Percentiles rank a stretch among this genome's conserved stretches.
Conservation (phyloP, 2,888 invertebrate genomes). For the Geophilus truncorum region DNA sequence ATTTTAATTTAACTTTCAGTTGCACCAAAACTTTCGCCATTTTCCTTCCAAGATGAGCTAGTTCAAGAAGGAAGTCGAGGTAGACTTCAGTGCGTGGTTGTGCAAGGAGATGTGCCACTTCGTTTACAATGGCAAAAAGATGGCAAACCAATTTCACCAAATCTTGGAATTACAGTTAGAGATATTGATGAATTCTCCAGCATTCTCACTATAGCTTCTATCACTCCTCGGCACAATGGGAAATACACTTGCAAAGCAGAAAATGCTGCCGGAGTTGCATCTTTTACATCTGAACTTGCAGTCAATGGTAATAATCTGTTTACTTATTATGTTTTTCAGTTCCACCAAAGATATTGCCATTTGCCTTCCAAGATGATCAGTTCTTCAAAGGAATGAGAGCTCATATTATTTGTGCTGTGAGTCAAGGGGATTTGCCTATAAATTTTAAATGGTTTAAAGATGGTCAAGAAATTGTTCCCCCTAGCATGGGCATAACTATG, state of each 20-base stretch:
- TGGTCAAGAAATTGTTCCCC: constrained; percentile 45
- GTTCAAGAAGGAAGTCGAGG: not conserved
- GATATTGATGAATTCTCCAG: constrained; percentile 45
- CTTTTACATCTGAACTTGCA: not conserved
- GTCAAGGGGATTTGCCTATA: constrained; percentile 73
- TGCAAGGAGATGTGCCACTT: constrained; percentile 45
- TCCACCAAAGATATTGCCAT: constrained; percentile 68
- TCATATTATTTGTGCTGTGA: constrained; percentile 64
- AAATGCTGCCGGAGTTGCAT: not conserved
- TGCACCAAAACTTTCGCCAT: constrained; percentile 14
- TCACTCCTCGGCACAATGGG: constrained; percentile 45
- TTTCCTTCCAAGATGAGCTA: constrained; percentile 28
- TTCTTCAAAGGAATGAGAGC: constrained; percentile 72
- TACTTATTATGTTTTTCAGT: constrained; percentile 54
- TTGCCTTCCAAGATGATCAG: constrained; percentile 64
- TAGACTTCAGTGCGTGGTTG: constrained; percentile 25
- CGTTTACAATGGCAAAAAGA: constrained; percentile 47
- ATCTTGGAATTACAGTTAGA: constrained; percentile 38
- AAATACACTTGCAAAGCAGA: constrained; percentile 45
- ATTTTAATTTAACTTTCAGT: not conserved
- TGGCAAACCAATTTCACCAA: constrained; percentile 43
- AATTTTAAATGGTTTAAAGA: constrained; percentile 62
- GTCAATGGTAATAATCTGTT: constrained; percentile 28
- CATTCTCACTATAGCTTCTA: constrained; percentile 45
- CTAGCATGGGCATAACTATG: constrained; percentile 41